A percentile compares a stretch with the other conserved stretches of the same genome.
Conservation (phyloP, 2,888 invertebrate species). For the Brachynemurus nebulosus region DNA sequence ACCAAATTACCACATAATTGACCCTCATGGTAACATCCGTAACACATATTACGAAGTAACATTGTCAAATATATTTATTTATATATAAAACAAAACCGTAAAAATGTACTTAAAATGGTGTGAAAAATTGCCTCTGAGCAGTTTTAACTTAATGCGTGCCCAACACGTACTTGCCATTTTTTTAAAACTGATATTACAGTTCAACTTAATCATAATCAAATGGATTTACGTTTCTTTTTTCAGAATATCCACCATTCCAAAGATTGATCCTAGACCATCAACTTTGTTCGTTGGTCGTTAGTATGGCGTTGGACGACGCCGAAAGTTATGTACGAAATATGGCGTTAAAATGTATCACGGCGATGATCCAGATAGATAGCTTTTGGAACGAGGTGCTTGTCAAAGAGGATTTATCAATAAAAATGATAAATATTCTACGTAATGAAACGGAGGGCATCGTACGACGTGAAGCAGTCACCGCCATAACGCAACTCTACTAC, state of each 20-base stretch:
- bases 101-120: too few relatives aligned
- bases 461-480: conserved; percentile 53
- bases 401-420: conserved; percentile 47
- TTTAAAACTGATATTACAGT: too few relatives aligned
- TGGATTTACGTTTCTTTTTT: conserved; percentile 19
- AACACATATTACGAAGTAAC: too few relatives aligned
- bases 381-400: conserved; percentile 52
- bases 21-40: too few relatives aligned
- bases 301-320: conserved; percentile 50
- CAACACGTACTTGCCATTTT: too few relatives aligned
- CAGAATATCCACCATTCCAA: conserved; percentile 69
- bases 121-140: too few relatives aligned
- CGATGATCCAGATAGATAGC: conserved; percentile 46
- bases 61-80: too few relatives aligned
- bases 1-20: too few relatives aligned
- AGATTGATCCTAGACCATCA: conserved; percentile 49
- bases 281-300: conserved; percentile 47
- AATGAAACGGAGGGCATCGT: conserved; percentile 66
- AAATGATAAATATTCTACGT: conserved; percentile 41
- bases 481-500: conserved; percentile 51
- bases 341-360: conserved; percentile 54
- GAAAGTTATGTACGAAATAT: conserved; percentile 66
- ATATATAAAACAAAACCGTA: too few relatives aligned
- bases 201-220: background rate
- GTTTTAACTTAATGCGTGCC: too few relatives aligned